Conservation (phyloP, 2,113 vertebrate genomes). For the Ameiurus melas region DNA sequence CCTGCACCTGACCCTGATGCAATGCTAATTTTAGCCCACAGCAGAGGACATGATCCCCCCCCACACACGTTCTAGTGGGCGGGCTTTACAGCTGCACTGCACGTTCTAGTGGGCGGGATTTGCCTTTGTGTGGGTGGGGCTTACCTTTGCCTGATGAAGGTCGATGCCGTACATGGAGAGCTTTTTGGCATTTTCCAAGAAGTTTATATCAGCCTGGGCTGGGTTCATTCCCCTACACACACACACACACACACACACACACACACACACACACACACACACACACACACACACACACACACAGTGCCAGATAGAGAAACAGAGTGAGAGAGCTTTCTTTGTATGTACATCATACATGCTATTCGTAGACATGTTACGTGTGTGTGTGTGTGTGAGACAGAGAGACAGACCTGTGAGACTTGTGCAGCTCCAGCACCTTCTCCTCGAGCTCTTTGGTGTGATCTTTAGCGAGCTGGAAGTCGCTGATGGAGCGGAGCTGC, state of each 20-base stretch:
- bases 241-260: slow-evolving; percentile 13
- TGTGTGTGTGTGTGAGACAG: neutral
- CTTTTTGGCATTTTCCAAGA: slow-evolving; percentile 97
- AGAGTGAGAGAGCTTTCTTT: neutral
- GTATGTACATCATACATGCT: neutral
- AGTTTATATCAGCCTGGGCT: slow-evolving; percentile 91
- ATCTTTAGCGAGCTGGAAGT: slow-evolving; percentile 86
- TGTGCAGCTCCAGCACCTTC: slow-evolving; percentile 91
- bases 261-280: neutral
- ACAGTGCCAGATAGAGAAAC: too few relatives aligned
- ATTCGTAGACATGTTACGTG: too few relatives aligned
- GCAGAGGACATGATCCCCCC: neutral
- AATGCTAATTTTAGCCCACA: slow-evolving; percentile 30
- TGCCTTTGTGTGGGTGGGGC: neutral
- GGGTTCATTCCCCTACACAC: slow-evolving; percentile 88
- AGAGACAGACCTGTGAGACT: slow-evolving; percentile 83
- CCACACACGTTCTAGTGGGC: neutral
- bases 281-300: neutral
- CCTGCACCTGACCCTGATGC: slow-evolving; percentile 4
- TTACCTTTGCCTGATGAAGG: slow-evolving; percentile 96
- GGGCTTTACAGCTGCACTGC: neutral
- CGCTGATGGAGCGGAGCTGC: slow-evolving; percentile 76
- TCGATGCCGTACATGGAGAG: slow-evolving; percentile 99
- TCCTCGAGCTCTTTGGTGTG: slow-evolving; percentile 97
- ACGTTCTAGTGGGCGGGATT: neutral